A percentile compares a stretch with the other conserved stretches of the same genome.
These are phyloP conservation scores for Limnodromus scolopaceus DNA, from an alignment of 2,797 vertebrate species.

Conservation along the genomic window DNA sequence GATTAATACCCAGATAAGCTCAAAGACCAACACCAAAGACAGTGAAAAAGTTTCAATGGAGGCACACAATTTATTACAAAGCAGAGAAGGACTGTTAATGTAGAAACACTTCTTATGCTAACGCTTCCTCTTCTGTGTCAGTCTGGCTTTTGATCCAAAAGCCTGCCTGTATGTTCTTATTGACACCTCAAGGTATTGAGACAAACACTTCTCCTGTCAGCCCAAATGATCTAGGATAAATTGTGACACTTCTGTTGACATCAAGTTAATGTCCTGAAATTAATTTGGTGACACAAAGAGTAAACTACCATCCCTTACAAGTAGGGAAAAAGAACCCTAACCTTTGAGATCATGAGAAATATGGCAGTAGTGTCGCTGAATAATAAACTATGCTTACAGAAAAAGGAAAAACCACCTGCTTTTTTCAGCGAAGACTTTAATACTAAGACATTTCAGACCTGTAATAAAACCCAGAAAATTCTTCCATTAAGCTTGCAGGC, in stretches of 20 bases:
- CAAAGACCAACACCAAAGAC: background rate
- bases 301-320: background rate
- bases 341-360: background rate
- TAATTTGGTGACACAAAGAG: background rate
- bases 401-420: rapidly evolving
- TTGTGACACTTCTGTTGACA: background rate
- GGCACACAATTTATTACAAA: background rate
- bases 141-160: background rate
- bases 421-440: background rate
- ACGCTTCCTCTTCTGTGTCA: background rate
- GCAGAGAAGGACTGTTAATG: background rate
- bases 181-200: background rate
- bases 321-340: background rate
- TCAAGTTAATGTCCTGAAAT: background rate
- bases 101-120: background rate
- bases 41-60: background rate
- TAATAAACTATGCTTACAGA: background rate
- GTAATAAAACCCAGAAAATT: background rate
- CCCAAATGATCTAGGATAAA: background rate
- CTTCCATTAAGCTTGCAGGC: background rate
- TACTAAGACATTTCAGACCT: rapidly evolving
- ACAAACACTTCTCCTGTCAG: background rate
- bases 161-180: background rate
- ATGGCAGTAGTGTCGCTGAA: background rate
- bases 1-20: background rate